A percentile compares a stretch with the other conserved stretches of the same genome.
Conservation (phyloP, 2,797 vertebrate species). For the Microctenopoma steveboyesi region DNA sequence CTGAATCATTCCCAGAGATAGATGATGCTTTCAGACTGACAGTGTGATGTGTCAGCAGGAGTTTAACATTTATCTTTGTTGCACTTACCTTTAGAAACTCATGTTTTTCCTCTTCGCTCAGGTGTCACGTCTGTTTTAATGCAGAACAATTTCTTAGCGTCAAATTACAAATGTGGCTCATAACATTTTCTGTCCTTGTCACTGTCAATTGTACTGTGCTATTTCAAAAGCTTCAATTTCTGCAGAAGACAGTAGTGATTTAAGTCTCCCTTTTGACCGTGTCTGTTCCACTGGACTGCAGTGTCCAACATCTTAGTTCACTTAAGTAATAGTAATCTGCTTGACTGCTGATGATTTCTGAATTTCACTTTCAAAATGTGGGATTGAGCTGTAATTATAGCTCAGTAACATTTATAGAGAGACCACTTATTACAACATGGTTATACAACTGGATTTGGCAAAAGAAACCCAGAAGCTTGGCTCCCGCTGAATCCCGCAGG, state of each 20-base stretch:
- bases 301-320: background rate
- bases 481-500: background rate
- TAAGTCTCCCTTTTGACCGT: too few species aligned
- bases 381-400: background rate
- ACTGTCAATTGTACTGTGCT: background rate
- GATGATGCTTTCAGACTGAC: conserved; percentile 2
- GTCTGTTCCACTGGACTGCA: background rate
- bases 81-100: background rate
- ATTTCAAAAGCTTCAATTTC: background rate
- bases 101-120: background rate
- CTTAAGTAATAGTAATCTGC: background rate
- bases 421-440: background rate
- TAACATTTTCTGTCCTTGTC: background rate
- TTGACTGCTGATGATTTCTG: background rate
- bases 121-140: conserved; percentile 2
- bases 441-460: background rate
- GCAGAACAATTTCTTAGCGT: background rate
- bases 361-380: background rate
- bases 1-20: conserved; percentile 7
- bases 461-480: too few species aligned
- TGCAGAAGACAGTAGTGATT: too few species aligned
- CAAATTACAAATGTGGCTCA: background rate
- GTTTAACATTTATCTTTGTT: background rate
- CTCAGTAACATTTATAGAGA: background rate
- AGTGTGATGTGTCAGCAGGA: conserved; percentile 12